A percentile compares a stretch with the other conserved stretches of the same genome.
Conservation (phyloP, 2,888 invertebrate genomes). For the Pyrochroa serraticornis region DNA sequence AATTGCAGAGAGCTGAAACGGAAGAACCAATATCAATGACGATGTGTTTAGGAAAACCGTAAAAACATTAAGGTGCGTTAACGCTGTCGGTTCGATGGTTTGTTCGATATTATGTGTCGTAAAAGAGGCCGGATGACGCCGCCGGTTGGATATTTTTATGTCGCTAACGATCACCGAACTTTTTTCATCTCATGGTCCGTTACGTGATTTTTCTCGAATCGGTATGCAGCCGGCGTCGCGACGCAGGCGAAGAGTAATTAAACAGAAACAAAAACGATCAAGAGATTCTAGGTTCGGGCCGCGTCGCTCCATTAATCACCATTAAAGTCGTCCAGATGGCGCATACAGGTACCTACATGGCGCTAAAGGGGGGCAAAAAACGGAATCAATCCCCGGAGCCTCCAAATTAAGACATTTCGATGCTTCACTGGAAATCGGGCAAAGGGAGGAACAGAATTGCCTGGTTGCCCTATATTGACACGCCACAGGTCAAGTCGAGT, state of each 20-base stretch:
- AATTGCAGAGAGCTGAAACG: slow-evolving; percentile 81
- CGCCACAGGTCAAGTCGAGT: no score
- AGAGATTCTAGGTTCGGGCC: background rate
- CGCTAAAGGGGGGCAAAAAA: background rate
- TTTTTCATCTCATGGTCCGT: slow-evolving; percentile 18
- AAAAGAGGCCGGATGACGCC: slow-evolving; percentile 11
- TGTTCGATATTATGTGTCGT: slow-evolving; percentile 16
- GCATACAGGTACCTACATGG: background rate
- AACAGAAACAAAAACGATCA: slow-evolving; percentile 1
- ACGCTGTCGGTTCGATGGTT: slow-evolving; percentile 8
- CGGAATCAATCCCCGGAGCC: background rate
- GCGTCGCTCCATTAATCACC: no score
- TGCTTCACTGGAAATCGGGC: no score
- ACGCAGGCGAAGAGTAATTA: background rate
- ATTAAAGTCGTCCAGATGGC: no score
- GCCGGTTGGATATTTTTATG: slow-evolving; percentile 20
- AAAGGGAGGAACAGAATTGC: no score
- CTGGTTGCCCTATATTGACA: no score
- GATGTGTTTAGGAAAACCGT: slow-evolving; percentile 4
- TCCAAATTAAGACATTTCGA: no score
- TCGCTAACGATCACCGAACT: slow-evolving; percentile 18
- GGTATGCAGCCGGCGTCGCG: slow-evolving; percentile 3
- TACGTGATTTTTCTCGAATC: background rate
- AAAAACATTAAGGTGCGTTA: slow-evolving; percentile 18
- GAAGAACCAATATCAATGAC: slow-evolving; percentile 12